Conservation (phyloP, 2,797 vertebrate genomes). For the Champsocephalus gunnari region DNA sequence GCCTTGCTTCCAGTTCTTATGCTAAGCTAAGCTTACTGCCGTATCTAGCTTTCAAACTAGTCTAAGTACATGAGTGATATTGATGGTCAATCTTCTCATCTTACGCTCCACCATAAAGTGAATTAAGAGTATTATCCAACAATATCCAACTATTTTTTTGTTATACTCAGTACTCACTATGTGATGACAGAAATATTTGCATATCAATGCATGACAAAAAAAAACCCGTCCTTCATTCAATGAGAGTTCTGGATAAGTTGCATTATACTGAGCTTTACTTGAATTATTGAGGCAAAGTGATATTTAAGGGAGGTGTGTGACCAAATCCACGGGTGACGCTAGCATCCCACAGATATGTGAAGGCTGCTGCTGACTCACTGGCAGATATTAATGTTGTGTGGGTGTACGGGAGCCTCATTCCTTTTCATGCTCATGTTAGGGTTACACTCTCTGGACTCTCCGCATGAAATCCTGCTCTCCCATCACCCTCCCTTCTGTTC, state of each 20-base stretch:
- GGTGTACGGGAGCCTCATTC: conserved; percentile 76
- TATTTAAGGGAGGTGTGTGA: conserved; percentile 39
- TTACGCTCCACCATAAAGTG: background rate
- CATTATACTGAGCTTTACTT: conserved; percentile 4
- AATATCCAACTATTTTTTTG: background rate
- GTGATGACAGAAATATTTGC: conserved; percentile 19
- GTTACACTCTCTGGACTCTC: conserved; percentile 55
- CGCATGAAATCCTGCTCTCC: conserved; percentile 34
- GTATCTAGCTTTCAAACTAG: background rate
- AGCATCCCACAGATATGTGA: conserved; percentile 74
- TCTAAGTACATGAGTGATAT: too few species aligned
- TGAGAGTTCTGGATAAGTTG: conserved; percentile 10
- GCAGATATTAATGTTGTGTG: conserved; percentile 63
- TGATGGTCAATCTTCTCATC: background rate
- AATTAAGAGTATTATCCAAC: background rate
- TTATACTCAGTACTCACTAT: background rate
- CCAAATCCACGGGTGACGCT: conserved; percentile 62
- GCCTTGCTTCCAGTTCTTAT: background rate
- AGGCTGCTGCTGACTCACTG: conserved; percentile 56
- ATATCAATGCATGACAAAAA: background rate
- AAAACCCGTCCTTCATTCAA: background rate
- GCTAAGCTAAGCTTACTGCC: too few species aligned
- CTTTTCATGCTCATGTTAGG: conserved; percentile 73
- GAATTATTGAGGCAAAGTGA: conserved; percentile 10
- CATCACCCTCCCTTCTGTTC: conserved; percentile 10